These are phyloP conservation scores for Augochlora pura DNA, from an alignment of 1,140 invertebrate genomes.

Conservation along the genomic window DNA sequence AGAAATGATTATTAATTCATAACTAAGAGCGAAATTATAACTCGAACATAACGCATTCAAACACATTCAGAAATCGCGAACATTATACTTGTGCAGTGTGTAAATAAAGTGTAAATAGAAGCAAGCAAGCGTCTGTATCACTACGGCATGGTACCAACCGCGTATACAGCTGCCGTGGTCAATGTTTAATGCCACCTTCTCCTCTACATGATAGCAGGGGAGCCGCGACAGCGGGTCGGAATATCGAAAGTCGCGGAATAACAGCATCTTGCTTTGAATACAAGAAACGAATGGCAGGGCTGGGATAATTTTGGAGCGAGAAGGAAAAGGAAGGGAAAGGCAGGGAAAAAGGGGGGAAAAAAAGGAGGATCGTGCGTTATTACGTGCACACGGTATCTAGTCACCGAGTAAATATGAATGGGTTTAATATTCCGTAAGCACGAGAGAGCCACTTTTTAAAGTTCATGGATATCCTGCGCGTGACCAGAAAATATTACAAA, in stretches of 20 bases:
- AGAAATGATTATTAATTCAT: too few relatives aligned
- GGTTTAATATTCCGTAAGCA: conserved; percentile 76
- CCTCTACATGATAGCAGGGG: too few relatives aligned
- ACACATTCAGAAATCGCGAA: too few relatives aligned
- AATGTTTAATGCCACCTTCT: too few relatives aligned
- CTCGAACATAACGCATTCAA: too few relatives aligned
- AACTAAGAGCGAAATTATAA: too few relatives aligned
- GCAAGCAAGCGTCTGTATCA: too few relatives aligned
- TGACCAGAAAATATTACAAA: conserved; percentile 73
- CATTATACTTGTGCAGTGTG: too few relatives aligned
- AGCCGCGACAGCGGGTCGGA: conserved; percentile 9
- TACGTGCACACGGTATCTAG: conserved; percentile 67
- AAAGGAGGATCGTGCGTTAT: conserved; percentile 55
- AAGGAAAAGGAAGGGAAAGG: background rate
- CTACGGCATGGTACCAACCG: too few relatives aligned
- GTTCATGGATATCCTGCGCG: conserved; percentile 72
- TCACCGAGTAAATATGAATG: conserved; percentile 71
- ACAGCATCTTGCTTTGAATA: conserved; percentile 23
- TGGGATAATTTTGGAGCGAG: conserved; percentile 10
- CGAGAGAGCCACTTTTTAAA: conserved; percentile 74
- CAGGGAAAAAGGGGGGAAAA: too few relatives aligned
- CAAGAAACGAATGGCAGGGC: conserved; percentile 12
- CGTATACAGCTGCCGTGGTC: too few relatives aligned
- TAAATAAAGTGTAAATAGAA: too few relatives aligned
- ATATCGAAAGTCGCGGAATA: conserved; percentile 20